phyloP scores from a whole-genome alignment of 2,797 vertebrate genomes.

The Mus caroli region DNA sequence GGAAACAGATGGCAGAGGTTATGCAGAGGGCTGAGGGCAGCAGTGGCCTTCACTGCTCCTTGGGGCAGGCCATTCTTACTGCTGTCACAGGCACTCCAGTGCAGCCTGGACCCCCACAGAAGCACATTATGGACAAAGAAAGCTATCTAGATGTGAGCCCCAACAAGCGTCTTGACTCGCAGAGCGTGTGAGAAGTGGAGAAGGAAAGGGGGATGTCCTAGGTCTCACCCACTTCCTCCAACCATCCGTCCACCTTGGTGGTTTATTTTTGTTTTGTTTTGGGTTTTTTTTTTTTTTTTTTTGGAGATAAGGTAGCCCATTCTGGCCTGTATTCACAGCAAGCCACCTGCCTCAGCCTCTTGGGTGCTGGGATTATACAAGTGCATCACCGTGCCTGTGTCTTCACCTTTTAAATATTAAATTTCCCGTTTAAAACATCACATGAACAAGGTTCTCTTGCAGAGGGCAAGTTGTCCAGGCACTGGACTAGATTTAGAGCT shows the following conservation, averaged over 20 bases:
- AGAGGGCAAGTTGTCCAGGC: constrained; percentile 16
- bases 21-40: not conserved
- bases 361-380: not conserved
- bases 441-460: constrained; percentile 33
- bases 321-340: not conserved
- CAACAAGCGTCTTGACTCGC: not conserved
- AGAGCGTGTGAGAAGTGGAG: not conserved
- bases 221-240: not conserved
- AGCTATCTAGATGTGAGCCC: not conserved
- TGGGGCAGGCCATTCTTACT: not conserved
- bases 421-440: constrained; percentile 12
- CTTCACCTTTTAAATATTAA: constrained; percentile 49
- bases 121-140: not conserved
- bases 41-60: not conserved
- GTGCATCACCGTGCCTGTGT: not conserved
- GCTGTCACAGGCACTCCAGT: not conserved
- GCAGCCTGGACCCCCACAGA: not conserved
- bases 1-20: too few relatives aligned
- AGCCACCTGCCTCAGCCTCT: not conserved
- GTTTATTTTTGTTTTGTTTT: not conserved
- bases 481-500: not conserved
- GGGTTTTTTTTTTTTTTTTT: not conserved
- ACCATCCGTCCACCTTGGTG: not conserved
- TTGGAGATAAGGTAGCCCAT: not conserved
- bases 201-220: not conserved